Conservation (phyloP, 2,113 vertebrate species). For the Rhinolophus sinicus region DNA sequence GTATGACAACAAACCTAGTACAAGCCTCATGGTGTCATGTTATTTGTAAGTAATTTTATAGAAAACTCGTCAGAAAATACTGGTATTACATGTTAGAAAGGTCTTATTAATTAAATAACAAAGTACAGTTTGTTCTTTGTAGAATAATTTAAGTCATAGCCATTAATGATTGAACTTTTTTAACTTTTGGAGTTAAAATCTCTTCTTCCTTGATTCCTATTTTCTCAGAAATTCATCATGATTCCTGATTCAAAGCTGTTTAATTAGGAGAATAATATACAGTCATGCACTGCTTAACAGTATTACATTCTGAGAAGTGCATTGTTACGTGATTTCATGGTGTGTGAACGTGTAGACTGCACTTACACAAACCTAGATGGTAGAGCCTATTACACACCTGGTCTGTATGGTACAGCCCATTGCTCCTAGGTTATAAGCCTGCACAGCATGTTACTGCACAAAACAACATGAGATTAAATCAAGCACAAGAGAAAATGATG, state of each 20-base stretch:
- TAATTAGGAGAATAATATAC: neutral
- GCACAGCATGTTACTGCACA: neutral
- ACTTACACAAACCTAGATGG: too few species aligned
- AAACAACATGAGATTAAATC: neutral
- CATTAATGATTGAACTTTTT: neutral
- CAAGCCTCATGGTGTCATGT: neutral
- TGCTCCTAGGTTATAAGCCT: neutral
- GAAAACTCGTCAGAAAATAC: neutral
- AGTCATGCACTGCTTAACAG: neutral
- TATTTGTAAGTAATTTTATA: conserved; percentile 2
- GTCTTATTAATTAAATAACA: neutral
- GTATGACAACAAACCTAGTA: neutral
- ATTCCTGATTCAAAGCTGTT: neutral
- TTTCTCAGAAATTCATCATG: neutral
- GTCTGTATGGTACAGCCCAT: neutral
- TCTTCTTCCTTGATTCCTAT: neutral
- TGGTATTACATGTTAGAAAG: neutral
- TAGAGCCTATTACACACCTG: neutral
- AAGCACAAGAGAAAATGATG: neutral
- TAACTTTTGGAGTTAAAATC: neutral
- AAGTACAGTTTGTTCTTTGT: neutral
- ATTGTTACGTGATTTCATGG: neutral
- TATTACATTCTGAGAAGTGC: neutral
- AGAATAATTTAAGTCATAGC: neutral
- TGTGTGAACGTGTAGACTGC: neutral